Conservation (phyloP, 2,888 invertebrate genomes). For the Odontothrips loti region DNA sequence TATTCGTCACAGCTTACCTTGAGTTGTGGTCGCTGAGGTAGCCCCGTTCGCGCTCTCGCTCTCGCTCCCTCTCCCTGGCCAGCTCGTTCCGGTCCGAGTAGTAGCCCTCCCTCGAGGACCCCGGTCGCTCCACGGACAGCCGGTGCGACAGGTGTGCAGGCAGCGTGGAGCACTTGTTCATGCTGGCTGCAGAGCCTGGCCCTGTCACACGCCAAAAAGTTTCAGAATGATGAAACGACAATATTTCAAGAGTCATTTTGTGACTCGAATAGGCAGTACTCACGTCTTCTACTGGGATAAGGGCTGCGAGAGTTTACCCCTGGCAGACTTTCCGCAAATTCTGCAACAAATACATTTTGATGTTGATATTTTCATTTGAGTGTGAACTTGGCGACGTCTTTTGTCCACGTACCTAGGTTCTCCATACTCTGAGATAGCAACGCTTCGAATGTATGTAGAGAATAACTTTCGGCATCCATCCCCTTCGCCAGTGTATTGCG, state of each 20-base stretch:
- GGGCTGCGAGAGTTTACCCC: conserved; percentile 81
- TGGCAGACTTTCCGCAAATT: conserved; percentile 82
- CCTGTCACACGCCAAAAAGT: conserved; percentile 43
- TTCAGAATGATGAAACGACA: neutral
- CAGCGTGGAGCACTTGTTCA: conserved; percentile 77
- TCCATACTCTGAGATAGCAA: conserved; percentile 92
- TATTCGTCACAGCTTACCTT: conserved; percentile 50
- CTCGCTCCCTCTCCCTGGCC: conserved; percentile 68
- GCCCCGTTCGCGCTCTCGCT: conserved; percentile 54
- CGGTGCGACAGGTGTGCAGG: conserved; percentile 71
- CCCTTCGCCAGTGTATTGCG: conserved; percentile 89
- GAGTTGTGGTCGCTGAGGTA: conserved; percentile 78
- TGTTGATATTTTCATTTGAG: conserved; percentile 14
- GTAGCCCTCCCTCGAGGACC: conserved; percentile 66
- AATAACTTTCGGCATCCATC: conserved; percentile 93
- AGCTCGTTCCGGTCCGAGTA: conserved; percentile 86
- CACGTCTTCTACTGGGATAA: conserved; percentile 78
- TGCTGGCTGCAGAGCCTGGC: conserved; percentile 61
- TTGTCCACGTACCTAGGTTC: conserved; percentile 67
- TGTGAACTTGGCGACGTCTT: conserved; percentile 25
- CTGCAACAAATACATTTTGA: conserved; percentile 50
- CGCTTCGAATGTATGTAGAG: conserved; percentile 89
- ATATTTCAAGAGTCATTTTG: neutral
- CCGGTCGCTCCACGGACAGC: conserved; percentile 43
- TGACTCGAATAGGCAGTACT: conserved; percentile 50